phyloP scores from a whole-genome alignment of 2,113 vertebrate species.

The Crotophaga sulcirostris region DNA sequence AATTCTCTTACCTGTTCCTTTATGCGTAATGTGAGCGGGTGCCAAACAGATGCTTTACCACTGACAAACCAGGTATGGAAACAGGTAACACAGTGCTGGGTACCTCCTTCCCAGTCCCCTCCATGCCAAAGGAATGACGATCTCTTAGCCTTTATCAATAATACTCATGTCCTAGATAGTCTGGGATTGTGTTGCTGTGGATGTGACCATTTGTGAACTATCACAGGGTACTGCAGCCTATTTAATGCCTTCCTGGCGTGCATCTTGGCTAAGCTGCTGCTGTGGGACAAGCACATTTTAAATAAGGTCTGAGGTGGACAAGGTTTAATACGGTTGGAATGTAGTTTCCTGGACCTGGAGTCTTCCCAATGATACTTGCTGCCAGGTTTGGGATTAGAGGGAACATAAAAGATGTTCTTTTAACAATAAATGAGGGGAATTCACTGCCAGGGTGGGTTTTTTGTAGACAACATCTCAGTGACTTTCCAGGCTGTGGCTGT shows the following conservation, averaged over 20 bases:
- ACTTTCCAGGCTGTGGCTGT: not conserved
- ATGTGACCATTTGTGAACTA: not conserved
- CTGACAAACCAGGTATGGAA: not conserved
- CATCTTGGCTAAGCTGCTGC: not conserved
- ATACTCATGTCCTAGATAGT: not conserved
- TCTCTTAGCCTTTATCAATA: not conserved
- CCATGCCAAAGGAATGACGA: not conserved
- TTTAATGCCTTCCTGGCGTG: not conserved
- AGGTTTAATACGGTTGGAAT: not conserved
- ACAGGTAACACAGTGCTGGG: not conserved
- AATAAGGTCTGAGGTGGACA: not conserved
- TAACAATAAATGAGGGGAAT: not conserved
- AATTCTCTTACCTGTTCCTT: not conserved
- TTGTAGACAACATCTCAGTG: not conserved
- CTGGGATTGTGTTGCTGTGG: not conserved
- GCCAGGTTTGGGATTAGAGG: not conserved
- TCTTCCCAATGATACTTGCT: not conserved
- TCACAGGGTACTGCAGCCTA: not conserved
- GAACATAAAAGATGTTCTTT: not conserved
- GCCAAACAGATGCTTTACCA: not conserved
- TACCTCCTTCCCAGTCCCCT: not conserved
- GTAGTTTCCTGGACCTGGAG: not conserved
- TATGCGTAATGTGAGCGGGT: not conserved
- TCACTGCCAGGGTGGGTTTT: not conserved
- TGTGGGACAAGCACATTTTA: not conserved